phyloP scores from a whole-genome alignment of 2,113 vertebrate genomes.

The Sceloporus tristichus region DNA sequence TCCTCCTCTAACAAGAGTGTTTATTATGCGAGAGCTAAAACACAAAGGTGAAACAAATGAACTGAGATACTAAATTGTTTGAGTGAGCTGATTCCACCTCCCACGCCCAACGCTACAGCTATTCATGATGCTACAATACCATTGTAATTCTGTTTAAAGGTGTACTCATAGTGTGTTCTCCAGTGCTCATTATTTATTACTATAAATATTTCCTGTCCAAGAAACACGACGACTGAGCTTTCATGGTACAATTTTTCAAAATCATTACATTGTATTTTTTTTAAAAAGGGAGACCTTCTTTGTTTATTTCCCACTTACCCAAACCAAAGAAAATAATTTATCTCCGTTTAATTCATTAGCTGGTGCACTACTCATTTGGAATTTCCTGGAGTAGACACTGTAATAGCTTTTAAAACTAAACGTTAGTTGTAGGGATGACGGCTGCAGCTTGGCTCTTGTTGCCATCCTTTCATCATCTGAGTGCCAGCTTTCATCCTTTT shows the following conservation, averaged over 20 bases:
- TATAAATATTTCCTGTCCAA: slow-evolving; percentile 55
- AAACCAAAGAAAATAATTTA: slow-evolving; percentile 11
- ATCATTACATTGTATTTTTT: neutral
- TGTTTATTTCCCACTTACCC: neutral
- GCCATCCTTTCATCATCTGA: slow-evolving; percentile 37
- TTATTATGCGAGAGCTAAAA: slow-evolving; percentile 74
- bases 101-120: slow-evolving; percentile 56
- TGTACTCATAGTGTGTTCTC: slow-evolving; percentile 76
- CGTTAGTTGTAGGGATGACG: slow-evolving; percentile 66
- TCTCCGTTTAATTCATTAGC: slow-evolving; percentile 17
- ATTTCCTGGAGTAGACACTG: slow-evolving; percentile 11
- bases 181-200: slow-evolving; percentile 73
- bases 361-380: neutral
- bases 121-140: slow-evolving; percentile 76
- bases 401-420: slow-evolving; percentile 43
- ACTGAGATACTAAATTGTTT: slow-evolving; percentile 78
- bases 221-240: neutral
- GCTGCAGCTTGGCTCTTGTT: slow-evolving; percentile 34
- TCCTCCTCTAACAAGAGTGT: slow-evolving; percentile 68
- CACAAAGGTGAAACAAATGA: slow-evolving; percentile 77
- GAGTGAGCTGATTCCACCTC: slow-evolving; percentile 65
- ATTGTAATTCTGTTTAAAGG: slow-evolving; percentile 79
- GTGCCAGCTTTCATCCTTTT: slow-evolving; percentile 29
- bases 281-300: neutral
- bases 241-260: neutral